A percentile compares a stretch with the other conserved stretches of the same genome.
Evolutionary conservation across 2,797 vertebrate species (phyloP).

Genomic region (Eremophila alpestris): DNA sequence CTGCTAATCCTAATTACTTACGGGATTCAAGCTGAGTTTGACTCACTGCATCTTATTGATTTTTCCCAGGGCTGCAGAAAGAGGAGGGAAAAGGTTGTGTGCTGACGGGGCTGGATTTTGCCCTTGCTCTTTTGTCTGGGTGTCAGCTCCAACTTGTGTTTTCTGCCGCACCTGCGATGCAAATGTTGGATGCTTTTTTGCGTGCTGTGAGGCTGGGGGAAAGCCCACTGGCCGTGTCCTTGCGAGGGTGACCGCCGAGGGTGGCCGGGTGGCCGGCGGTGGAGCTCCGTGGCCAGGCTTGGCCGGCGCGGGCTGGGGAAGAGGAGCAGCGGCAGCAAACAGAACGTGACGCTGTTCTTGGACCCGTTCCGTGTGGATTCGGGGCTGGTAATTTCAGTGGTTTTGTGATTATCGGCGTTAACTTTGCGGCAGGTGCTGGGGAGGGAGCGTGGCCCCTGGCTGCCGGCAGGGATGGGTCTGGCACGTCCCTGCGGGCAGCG

Average conservation of each 20-base stretch:
- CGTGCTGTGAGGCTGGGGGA: not conserved
- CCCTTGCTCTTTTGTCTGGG: slow-evolving; percentile 33
- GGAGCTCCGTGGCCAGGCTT: not conserved
- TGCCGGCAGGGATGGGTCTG: not conserved
- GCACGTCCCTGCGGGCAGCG: not conserved
- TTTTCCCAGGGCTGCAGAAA: slow-evolving; percentile 43
- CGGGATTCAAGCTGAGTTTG: slow-evolving; percentile 49
- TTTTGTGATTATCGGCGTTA: rapidly evolving
- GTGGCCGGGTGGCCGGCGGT: not conserved
- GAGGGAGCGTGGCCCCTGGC: not conserved
- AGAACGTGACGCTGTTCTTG: not conserved
- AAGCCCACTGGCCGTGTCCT: not conserved
- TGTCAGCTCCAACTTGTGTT: not conserved
- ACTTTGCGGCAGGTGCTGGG: not conserved
- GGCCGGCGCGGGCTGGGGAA: not conserved
- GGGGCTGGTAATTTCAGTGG: not conserved
- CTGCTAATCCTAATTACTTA: slow-evolving; percentile 34
- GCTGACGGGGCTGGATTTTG: slow-evolving; percentile 34
- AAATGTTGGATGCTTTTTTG: not conserved
- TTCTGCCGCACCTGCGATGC: not conserved
- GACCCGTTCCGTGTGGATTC: not conserved
- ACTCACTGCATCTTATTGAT: slow-evolving; percentile 56
- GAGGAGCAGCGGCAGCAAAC: not conserved
- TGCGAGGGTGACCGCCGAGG: not conserved
- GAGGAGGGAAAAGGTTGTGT: not conserved